A percentile compares a stretch with the other conserved stretches of the same genome.
Conservation (phyloP, 2,113 vertebrate species). For the Spea bombifrons region DNA sequence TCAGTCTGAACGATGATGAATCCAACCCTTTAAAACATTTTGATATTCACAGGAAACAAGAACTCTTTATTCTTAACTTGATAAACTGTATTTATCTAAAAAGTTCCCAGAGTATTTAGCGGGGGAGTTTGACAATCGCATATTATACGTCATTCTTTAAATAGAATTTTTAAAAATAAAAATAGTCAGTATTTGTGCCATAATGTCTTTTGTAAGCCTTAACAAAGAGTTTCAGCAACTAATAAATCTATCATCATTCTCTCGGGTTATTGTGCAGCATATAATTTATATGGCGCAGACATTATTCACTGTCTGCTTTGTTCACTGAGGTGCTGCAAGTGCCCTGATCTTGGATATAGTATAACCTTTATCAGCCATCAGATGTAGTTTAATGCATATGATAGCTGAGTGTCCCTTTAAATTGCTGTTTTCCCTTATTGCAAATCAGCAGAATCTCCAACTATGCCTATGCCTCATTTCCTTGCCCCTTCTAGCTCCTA, state of each 20-base stretch:
- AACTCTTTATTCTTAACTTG: neutral
- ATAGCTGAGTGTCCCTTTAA: too few relatives aligned
- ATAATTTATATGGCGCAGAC: neutral
- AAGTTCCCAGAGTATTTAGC: neutral
- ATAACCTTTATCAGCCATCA: neutral
- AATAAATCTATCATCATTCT: neutral
- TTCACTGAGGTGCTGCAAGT: neutral
- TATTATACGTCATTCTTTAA: neutral
- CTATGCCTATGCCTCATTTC: too few relatives aligned
- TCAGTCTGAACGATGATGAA: neutral
- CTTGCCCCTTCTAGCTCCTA: too few relatives aligned
- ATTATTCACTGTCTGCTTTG: constrained; percentile 1
- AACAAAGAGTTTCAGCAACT: neutral
- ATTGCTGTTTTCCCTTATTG: too few relatives aligned
- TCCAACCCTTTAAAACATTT: neutral
- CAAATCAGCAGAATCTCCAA: too few relatives aligned
- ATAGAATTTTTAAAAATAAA: neutral
- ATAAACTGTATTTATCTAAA: constrained; percentile 2
- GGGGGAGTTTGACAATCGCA: constrained; percentile 1
- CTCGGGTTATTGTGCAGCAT: neutral
- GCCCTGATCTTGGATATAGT: neutral
- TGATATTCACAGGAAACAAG: neutral
- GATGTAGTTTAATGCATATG: too few relatives aligned
- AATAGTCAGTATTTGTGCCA: neutral
- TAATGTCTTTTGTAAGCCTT: neutral